These are phyloP conservation scores for Athrips mouffetella DNA, from an alignment of 2,888 invertebrate species.

Conservation along the genomic window DNA sequence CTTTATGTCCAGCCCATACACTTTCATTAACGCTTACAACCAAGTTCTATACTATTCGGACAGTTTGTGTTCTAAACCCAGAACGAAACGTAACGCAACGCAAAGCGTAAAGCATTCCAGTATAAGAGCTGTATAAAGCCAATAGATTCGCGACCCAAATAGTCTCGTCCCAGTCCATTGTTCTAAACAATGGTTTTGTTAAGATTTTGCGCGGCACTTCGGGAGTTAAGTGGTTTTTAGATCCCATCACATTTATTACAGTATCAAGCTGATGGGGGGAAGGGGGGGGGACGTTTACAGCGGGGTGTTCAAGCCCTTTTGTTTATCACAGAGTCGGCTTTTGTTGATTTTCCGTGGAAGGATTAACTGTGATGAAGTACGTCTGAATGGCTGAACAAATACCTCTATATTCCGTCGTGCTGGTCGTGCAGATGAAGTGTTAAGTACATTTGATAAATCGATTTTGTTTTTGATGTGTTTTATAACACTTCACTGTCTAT, in stretches of 20 bases:
- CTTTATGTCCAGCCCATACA: too few species aligned
- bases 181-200: constrained; percentile 19
- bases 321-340: constrained; percentile 1
- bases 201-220: constrained; percentile 15
- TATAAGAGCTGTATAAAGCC: too few species aligned
- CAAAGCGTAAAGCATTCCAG: too few species aligned
- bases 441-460: too few species aligned
- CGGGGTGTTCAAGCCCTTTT: background rate
- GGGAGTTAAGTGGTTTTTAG: constrained; percentile 19
- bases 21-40: too few species aligned
- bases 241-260: constrained; percentile 18
- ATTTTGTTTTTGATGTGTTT: too few species aligned
- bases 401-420: background rate
- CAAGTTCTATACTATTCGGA: too few species aligned
- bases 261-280: constrained; percentile 8
- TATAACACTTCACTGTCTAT: too few species aligned
- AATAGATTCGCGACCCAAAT: background rate
- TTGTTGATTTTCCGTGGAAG: constrained; percentile 1
- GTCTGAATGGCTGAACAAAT: background rate
- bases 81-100: too few species aligned
- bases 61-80: too few species aligned
- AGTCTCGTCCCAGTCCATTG: constrained; percentile 9
- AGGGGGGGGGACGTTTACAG: background rate
- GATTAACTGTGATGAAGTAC: constrained; percentile 1
- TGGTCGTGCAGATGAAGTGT: background rate